Conservation (phyloP, 2,797 vertebrate genomes). For the Pseudotriccus pelzelni region DNA sequence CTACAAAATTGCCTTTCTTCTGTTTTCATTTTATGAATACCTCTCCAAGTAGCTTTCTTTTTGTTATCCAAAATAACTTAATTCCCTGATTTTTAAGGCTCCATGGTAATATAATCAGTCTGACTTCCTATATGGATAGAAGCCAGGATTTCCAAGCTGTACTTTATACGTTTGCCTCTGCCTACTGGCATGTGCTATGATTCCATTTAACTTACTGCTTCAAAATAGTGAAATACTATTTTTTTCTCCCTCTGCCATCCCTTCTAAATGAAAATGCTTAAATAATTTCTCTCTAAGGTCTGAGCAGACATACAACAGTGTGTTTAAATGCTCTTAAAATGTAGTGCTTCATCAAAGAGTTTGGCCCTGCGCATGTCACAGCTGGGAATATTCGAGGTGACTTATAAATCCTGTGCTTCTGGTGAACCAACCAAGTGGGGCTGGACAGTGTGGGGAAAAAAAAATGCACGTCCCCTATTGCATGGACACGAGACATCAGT, state of each 20-base stretch:
- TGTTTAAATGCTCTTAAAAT: neutral
- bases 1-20: neutral
- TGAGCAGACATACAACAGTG: neutral
- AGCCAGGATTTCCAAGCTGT: neutral
- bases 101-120: neutral
- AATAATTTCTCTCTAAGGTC: neutral
- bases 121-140: neutral
- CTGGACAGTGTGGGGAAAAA: rapidly evolving
- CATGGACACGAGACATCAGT: neutral
- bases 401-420: neutral
- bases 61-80: neutral
- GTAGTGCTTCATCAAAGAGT: neutral
- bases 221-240: neutral
- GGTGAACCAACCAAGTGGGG: neutral
- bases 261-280: neutral
- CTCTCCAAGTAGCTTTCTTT: neutral
- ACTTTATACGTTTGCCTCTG: neutral
- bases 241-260: neutral
- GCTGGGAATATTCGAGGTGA: neutral
- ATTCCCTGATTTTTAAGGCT: neutral
- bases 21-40: neutral
- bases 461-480: neutral
- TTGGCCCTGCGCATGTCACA: neutral
- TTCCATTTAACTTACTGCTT: neutral
- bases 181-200: neutral